Evolutionary conservation across 2,888 invertebrate genomes (phyloP), one percentile per base, ranked within the genome.

Genomic region (Lasioglossum oenotherae): DNA sequence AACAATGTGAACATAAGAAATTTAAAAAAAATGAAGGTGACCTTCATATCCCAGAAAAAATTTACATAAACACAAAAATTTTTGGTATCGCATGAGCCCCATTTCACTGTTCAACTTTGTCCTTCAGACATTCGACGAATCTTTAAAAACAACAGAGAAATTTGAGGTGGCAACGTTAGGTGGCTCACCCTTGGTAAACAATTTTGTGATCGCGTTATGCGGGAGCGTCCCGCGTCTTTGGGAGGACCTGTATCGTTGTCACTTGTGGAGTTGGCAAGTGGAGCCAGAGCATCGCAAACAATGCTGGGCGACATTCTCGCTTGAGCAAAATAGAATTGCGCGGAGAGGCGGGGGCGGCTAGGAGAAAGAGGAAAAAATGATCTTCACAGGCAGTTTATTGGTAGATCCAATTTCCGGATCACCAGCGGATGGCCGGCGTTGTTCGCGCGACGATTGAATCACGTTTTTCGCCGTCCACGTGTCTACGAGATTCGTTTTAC

Each of bases 371-470:
- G 76, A 84, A 87, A 87, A 89, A 90, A 89, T 89, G 88, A 89
- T 90, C 87, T 86, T 85, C 90, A 88, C 85, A 83, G 86, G 74
- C 83, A 85, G 89, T 89, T 89, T 89, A 89, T 89, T 89, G 89
- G 87, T 89, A 85, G 85, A 89, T 89, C 87, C 89, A 89, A 89
- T 89, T 89, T 89, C 89, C 89, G 89, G 84, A 89, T 85, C 87
- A 84, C 80, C 85, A 80, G 85, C 78, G 86, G 82, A 88, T 80
- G 84, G 76, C 80, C 78, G 76, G 78, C 84, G 86, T 87, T 82
- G 86, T 87, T 87, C 82, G 86, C 82, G 72, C 78, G 82, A 79
- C 89, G 88, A 86, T 89, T 88, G 89, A 80, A 85, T 81, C 81
- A 85, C 80, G 83, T 83, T 90, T 86, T 80, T 86, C 88, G 79